Percentiles rank a stretch among this genome's conserved stretches.
Evolutionary conservation across 2,888 invertebrate genomes (phyloP).

Genomic region (Blastobasis lacticolella): DNA sequence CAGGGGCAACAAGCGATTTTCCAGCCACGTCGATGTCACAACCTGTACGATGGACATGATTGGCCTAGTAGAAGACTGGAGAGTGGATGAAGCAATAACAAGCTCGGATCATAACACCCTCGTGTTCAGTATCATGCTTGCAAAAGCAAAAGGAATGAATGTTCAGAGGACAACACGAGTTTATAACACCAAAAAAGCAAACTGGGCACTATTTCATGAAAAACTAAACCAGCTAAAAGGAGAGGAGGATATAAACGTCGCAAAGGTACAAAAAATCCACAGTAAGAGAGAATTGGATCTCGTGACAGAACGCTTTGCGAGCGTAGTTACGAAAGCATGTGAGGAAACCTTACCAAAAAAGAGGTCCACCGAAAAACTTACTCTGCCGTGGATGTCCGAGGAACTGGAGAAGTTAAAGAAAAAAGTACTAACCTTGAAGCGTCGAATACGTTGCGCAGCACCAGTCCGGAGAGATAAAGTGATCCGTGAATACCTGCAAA

Average conservation of each 20-base stretch:
- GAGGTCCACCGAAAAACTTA: neutral
- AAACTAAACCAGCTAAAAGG: neutral
- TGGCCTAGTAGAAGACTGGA: constrained; percentile 1
- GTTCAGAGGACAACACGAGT: constrained; percentile 1
- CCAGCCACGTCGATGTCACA: too few species aligned
- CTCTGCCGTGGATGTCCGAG: neutral
- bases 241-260: neutral
- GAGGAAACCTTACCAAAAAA: neutral
- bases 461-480: neutral
- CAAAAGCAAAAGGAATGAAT: neutral
- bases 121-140: neutral
- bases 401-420: too few species aligned
- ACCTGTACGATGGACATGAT: too few species aligned
- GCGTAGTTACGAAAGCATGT: neutral
- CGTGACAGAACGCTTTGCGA: neutral
- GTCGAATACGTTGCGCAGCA: too few species aligned
- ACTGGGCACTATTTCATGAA: constrained; percentile 3
- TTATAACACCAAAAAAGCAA: constrained; percentile 5
- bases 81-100: neutral
- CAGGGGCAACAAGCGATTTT: too few species aligned
- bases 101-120: constrained; percentile 10
- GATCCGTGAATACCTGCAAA: neutral
- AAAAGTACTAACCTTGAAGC: too few species aligned
- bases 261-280: constrained; percentile 1
- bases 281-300: constrained; percentile 4